Evolutionary conservation across 2,888 invertebrate genomes (phyloP), one percentile per base, ranked within the genome.

Genomic region (Chelonus formosanus): DNA sequence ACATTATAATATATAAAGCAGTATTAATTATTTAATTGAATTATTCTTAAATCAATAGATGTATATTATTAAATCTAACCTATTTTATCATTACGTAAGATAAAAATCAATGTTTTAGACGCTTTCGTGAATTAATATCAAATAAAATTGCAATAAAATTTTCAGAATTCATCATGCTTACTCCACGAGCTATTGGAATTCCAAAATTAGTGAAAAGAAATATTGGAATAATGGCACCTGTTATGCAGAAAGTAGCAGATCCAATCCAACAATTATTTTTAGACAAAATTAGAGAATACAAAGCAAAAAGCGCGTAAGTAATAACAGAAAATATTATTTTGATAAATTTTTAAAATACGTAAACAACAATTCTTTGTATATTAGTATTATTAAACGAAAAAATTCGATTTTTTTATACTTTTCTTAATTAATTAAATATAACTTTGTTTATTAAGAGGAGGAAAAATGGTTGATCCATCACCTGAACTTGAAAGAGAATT

Each of bases 181-280:
- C 71, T 20, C 74, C 76, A 68, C 75, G 76, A 20, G 36, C 80
- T 43, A 58, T 70, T 60, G 70, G 64, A 54, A 57, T 79, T 34
- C 80, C 80, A 10, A 80, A 78, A 71, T 56, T 84, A 34, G 34
- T 83, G 4, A 80, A 78, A 53, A 88, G 93, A 67, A 93, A 91
- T 83, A 85, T 95, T 77, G 93, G 93, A 64, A 87, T 93, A 55
- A 84, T 90, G 58, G 91, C 91, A 52, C 90, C 91, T 57, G 87
- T 86, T 40, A 80, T 90, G 47, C 89, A 89, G 78, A 93, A 92
- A 82, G 91, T 90, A 3, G 85, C 88, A 3, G 97, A 98, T 83
- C 97, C 97, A 3, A 94, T 98, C 79, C 97, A 97, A 84, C 92
- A 97, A 84, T 86, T 97, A 59, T 98, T 98, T 84, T 83, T 97